Evolutionary conservation across 2,888 invertebrate genomes (phyloP), one percentile per base, ranked within the genome.

Genomic region (Eupithecia subumbrata): DNA sequence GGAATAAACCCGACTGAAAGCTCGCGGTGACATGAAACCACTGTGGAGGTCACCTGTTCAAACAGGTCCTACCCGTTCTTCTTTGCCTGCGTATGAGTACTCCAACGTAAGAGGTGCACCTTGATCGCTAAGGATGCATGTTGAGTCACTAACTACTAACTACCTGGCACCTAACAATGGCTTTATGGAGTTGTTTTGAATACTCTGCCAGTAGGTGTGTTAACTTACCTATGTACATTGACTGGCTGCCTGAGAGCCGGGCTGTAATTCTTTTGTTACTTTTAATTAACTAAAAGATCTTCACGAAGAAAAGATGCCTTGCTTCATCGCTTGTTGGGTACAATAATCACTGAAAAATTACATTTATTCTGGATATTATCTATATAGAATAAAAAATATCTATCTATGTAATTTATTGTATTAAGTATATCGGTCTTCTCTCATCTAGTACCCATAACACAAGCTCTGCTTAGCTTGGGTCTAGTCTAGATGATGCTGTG

Each of bases 151-250:
- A 40, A 48, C 63, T 69, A 67, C 74, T 76, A 60, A 5, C 22
- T 25, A 76, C 64, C 52, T 43, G 67, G 45, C 40, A 67, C 68
- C 34, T 60, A 75, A 81, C 81, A 79, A 81, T 79, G 75, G 75
- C 66, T 68, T 70, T 74, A 81, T 73, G 72, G 69, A 75, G 73
- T 69, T 77, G 78, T 74, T 78, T 80, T 80, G 78, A 81, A 78
- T 74, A 72, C 74, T 67, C 14, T 45, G 68, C 22, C 25, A 14
- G 68, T 68, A 22, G 67, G 30, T 69, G 72, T 66, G 74, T 72
- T 72, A 72, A 72, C 72, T 72, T 77, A 73, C 72, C 22, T 68
- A n/a, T n/a, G n/a, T n/a, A 18, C 34, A 5, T 34, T 34, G 64
- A n/a, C 52, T n/a, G 11, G 52, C 52, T 56, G 18, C 64, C 18